These are phyloP conservation scores for Leptopilina clavipes DNA, from an alignment of 1,140 invertebrate genomes.

Conservation along the genomic window DNA sequence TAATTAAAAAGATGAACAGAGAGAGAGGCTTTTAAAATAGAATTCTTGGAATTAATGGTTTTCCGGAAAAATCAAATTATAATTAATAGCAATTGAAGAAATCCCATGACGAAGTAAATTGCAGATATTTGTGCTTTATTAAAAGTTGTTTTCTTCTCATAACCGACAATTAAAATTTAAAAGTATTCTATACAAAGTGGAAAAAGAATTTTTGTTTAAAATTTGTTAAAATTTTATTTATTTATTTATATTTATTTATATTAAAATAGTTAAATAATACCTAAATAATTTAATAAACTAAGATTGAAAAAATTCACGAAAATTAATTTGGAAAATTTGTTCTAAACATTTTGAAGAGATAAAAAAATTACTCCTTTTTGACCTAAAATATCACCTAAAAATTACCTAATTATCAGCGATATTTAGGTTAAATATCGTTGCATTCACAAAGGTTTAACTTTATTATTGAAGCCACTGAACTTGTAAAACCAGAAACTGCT, in stretches of 20 bases:
- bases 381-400: no score
- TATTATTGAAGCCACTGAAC: neutral
- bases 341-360: no score
- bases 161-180: neutral
- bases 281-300: no score
- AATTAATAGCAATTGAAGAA: neutral
- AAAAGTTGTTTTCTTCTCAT: neutral
- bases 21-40: neutral
- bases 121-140: neutral
- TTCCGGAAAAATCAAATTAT: neutral
- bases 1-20: neutral
- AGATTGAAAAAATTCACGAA: no score
- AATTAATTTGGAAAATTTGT: no score
- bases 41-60: neutral
- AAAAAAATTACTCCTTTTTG: no score
- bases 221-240: no score
- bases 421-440: neutral
- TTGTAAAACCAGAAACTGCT: constrained; percentile 27
- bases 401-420: neutral
- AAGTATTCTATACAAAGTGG: no score
- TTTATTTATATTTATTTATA: no score
- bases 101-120: neutral
- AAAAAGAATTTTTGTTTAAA: no score
- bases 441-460: constrained; percentile 13
- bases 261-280: no score